Percentiles rank a stretch among this genome's conserved stretches.
Conservation (phyloP, 37 sponge, comb jelly and placozoan genomes). For the Chondrosia reniformis region DNA sequence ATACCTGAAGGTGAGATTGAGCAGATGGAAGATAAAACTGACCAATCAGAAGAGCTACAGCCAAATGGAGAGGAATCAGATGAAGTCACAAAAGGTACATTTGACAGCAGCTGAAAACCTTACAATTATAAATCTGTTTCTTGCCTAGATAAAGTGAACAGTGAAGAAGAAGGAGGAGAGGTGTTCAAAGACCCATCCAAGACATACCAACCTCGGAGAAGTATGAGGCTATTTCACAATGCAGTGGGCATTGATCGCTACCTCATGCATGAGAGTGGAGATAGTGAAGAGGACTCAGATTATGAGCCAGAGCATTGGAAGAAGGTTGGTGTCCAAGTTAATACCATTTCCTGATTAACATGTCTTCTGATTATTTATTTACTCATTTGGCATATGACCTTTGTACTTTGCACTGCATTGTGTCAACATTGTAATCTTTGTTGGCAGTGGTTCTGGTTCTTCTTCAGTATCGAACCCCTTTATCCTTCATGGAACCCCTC, state of each 20-base stretch:
- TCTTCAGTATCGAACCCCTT: no score
- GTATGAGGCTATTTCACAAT: conserved; percentile 8
- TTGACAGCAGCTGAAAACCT: no score
- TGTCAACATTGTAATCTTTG: no score
- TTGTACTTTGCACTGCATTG: no score
- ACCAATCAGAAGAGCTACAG: background rate
- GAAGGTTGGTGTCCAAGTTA: background rate
- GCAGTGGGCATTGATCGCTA: background rate
- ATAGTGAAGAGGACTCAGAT: conserved; percentile 22
- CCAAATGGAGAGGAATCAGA: background rate
- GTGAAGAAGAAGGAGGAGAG: background rate
- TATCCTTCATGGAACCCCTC: no score
- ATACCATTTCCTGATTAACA: background rate
- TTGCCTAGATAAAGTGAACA: no score
- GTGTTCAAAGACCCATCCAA: background rate
- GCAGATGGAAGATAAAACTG: background rate
- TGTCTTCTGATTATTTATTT: background rate
- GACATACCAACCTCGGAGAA: background rate
- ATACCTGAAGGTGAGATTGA: background rate
- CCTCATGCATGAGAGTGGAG: background rate
- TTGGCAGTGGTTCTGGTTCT: no score
- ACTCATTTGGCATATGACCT: no score
- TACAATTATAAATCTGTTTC: no score
- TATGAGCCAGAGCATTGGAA: conserved; percentile 35
- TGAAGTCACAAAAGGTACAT: background rate